Evolutionary conservation across 2,113 vertebrate species (phyloP).

Genomic region (Albula glossodonta): DNA sequence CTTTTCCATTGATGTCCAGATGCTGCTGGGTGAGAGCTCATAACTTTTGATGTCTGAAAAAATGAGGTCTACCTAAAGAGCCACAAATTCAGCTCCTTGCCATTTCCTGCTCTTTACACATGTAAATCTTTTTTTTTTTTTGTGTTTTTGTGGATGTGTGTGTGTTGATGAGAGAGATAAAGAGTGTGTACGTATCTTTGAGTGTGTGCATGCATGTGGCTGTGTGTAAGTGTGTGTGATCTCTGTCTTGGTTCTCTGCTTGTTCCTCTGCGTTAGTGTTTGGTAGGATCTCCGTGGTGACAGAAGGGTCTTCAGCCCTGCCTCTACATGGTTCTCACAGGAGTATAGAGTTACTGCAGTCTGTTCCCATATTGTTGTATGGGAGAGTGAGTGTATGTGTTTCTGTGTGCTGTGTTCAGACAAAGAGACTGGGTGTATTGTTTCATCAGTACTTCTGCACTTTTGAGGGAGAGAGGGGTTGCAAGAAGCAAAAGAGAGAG

Average conservation of each 20-base stretch:
- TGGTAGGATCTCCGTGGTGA: background rate
- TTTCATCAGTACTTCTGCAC: background rate
- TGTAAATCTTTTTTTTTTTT: no score
- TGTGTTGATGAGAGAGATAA: no score
- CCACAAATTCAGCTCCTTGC: no score
- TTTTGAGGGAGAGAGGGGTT: background rate
- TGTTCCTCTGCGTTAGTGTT: no score
- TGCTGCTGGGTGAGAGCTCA: no score
- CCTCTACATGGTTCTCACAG: background rate
- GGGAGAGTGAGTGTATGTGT: background rate
- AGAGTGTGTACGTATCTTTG: slow-evolving; percentile 1
- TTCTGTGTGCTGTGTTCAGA: background rate
- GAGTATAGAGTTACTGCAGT: background rate
- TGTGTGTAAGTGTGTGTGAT: slow-evolving; percentile 9
- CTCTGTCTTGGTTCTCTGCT: background rate
- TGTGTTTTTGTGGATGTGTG: no score
- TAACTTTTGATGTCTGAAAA: no score
- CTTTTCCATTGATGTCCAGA: no score
- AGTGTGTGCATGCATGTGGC: background rate
- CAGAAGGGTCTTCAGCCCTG: no score
- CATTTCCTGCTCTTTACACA: no score
- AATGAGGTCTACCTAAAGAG: no score
- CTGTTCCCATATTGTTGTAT: background rate
- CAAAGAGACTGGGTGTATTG: background rate
- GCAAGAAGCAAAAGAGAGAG: background rate